phyloP scores from a whole-genome alignment of 2,888 invertebrate species.

The Lycaena phlaeas region DNA sequence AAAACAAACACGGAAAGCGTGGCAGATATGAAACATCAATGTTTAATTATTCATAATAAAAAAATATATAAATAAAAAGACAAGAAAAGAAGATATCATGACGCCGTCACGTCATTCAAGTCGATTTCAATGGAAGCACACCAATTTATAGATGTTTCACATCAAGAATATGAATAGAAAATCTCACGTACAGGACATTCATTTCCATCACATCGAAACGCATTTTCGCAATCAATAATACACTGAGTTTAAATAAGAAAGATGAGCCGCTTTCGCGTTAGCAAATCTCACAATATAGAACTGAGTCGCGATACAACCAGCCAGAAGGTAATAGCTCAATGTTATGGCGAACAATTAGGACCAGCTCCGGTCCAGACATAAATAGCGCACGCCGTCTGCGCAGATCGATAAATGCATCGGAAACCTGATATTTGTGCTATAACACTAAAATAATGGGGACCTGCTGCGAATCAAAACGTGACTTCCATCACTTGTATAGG shows the following conservation, averaged over 20 bases:
- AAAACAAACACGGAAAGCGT: too few species aligned
- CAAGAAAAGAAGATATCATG: too few species aligned
- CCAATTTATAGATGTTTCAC: too few species aligned
- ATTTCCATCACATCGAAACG: slow-evolving; percentile 1
- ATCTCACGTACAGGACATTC: slow-evolving; percentile 1
- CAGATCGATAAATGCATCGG: slow-evolving; percentile 21
- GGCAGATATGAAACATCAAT: too few species aligned
- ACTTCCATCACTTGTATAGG: slow-evolving; percentile 2
- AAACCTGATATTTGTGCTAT: slow-evolving; percentile 8
- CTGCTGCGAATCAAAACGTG: background rate
- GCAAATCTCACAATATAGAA: too few species aligned
- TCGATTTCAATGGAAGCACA: too few species aligned
- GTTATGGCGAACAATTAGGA: slow-evolving; percentile 4
- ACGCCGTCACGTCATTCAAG: too few species aligned
- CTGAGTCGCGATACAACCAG: too few species aligned
- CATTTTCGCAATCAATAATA: background rate
- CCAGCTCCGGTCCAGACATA: slow-evolving; percentile 9
- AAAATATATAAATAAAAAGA: too few species aligned
- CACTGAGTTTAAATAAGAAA: too few species aligned
- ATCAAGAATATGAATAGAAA: too few species aligned
- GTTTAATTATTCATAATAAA: too few species aligned
- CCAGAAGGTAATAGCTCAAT: background rate
- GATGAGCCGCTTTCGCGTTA: background rate
- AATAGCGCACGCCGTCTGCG: slow-evolving; percentile 18
- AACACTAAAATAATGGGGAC: slow-evolving; percentile 1